Base-by-base conservation (phyloP, 2,888 invertebrate species). In the Dermolepida albohirtum region DNA sequence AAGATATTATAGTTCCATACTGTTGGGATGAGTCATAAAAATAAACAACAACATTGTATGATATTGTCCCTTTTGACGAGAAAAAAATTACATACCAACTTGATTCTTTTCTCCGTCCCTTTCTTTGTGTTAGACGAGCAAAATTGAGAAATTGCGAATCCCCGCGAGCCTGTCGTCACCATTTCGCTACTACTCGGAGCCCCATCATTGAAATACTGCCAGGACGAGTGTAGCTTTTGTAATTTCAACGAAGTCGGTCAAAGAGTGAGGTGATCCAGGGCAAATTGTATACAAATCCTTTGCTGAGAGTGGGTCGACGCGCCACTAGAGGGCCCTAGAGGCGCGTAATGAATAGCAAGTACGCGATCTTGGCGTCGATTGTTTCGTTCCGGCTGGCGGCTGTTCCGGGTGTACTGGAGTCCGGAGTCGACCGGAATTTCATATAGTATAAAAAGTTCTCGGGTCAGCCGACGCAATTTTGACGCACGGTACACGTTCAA, bases 201-300 rank as follows among this genome's bases (percentile, higher is more conserved):
- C 66, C 57, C 66, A 66, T 66, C 57, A 66, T 50, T 50, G 66
- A 59, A 59, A 59, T 59, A 59, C 59, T 44, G 59, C 59, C 29
- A 29, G 44, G 44, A 59, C 59, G 59, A 59, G 59, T 59, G 59
- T 59, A 59, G 59, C 59, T 59, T 59, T 59, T 59, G 59, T 59
- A 59, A 59, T 59, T 59, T 59, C 59, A 44, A 59, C 43, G 59
- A 64, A 51, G 64, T 64, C 51, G 52, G 51, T 64, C 64, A 64
- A 70, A 70, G 70, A 62, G 65, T 65, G 68, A 66, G 66, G 68
- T 68, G 68, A 72, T 71, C 70, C 72, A 43, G 65, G 71, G 70
- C 72, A 76, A 77, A 77, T 77, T 76, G 76, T 77, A 76, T 74
- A 76, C 76, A 77, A 77, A 77, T 77, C 76, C 76, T 73, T 73